Percentiles rank a stretch among this genome's conserved stretches.
phyloP scores from a whole-genome alignment of 2,797 vertebrate genomes.

The Paratrypauchen microcephalus region DNA sequence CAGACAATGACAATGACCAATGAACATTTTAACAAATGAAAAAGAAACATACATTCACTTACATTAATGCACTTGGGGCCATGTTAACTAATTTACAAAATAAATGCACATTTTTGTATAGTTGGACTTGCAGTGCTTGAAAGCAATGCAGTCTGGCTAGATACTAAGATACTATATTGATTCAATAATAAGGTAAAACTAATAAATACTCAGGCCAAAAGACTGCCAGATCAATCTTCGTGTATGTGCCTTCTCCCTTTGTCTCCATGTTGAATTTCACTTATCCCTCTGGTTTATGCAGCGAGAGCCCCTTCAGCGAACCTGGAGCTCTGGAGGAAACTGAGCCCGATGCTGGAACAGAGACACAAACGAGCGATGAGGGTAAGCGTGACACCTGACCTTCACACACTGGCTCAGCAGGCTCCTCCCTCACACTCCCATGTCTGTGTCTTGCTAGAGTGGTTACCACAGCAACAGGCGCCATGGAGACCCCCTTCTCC shows the following conservation, averaged over 20 bases:
- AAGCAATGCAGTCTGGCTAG: too few relatives aligned
- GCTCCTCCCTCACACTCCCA: slow-evolving; percentile 25
- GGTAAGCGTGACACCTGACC: slow-evolving; percentile 78
- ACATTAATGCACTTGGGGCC: too few relatives aligned
- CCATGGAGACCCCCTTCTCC: slow-evolving; percentile 56
- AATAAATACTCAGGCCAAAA: neutral
- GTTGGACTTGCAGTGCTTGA: too few relatives aligned
- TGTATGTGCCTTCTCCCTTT: slow-evolving; percentile 29
- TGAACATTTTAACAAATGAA: too few relatives aligned
- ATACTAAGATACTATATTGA: too few relatives aligned
- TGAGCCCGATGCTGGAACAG: slow-evolving; percentile 91
- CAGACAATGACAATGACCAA: too few relatives aligned
- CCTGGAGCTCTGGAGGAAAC: slow-evolving; percentile 93
- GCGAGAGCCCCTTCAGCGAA: slow-evolving; percentile 97
- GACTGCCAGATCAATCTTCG: neutral
- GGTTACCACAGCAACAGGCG: slow-evolving; percentile 71
- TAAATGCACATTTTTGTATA: too few relatives aligned
- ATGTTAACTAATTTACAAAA: too few relatives aligned
- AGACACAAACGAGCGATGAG: slow-evolving; percentile 95
- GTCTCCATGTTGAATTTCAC: slow-evolving; percentile 36
- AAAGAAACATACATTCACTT: too few relatives aligned
- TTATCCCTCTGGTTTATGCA: slow-evolving; percentile 51
- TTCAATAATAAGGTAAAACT: too few relatives aligned
- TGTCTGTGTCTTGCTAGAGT: slow-evolving; percentile 42
- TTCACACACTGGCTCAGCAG: slow-evolving; percentile 45